Evolutionary conservation across 2,797 vertebrate species (phyloP).

Genomic region (Anomalospiza imberbis): DNA sequence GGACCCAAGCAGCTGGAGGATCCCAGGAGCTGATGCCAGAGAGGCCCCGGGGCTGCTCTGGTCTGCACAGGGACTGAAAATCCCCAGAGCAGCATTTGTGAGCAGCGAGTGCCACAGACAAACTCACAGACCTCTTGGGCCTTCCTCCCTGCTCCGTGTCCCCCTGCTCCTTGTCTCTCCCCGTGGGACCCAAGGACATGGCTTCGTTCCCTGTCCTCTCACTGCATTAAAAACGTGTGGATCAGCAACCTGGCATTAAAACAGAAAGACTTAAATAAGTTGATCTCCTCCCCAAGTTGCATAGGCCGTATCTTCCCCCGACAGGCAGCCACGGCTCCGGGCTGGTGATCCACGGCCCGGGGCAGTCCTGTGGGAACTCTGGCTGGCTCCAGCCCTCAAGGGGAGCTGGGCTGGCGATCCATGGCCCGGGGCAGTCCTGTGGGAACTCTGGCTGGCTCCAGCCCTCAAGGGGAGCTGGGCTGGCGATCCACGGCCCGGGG

Average conservation of each 20-base stretch:
- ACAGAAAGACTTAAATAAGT: neutral
- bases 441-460: rapidly evolving
- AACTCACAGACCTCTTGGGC: neutral
- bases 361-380: too few species aligned
- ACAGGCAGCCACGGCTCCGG: neutral
- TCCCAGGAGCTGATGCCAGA: neutral
- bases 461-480: too few species aligned
- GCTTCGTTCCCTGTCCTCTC: neutral
- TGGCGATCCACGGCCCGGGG: too few species aligned
- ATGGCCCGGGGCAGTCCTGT: too few species aligned
- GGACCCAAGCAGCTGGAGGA: neutral
- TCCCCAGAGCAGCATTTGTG: neutral
- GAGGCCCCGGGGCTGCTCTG: neutral
- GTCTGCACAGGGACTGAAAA: rapidly evolving
- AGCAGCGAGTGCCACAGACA: neutral
- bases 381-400: too few species aligned
- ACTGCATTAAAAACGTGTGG: neutral
- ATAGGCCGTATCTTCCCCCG: neutral
- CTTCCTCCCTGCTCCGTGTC: neutral
- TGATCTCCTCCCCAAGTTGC: neutral
- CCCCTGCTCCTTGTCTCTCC: neutral
- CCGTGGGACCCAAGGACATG: neutral
- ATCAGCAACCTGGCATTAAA: neutral
- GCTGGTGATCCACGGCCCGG: neutral
- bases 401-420: too few species aligned